Evolutionary conservation across 2,797 vertebrate species (phyloP), one percentile per base, ranked within the genome.

Genomic region (Microctenopoma stevenorrisi): DNA sequence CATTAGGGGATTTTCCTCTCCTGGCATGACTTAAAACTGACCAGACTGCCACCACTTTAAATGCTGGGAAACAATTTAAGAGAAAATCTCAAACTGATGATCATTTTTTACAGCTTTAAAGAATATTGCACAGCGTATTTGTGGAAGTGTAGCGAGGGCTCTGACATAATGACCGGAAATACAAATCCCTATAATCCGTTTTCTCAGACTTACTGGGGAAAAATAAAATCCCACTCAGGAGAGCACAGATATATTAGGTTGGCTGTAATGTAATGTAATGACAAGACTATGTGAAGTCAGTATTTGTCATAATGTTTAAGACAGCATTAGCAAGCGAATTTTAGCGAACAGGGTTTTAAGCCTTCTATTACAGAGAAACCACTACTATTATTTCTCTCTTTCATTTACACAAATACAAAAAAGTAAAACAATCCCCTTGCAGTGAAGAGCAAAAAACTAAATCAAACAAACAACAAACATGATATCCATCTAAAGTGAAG

Each of bases 1-100:
- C 84, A 84, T 86, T 76, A 82, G 73, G 73, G 82, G 86, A 91
- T 92, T 93, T 93, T 85, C 75, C 74, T 81, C 66, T 73, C 43
- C 72, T 54, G 72, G 60, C 66, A 68, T 74, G 64, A 73, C 76
- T 83, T 64, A 72, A 68, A 37, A 49, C 64, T 43, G 64, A 77
- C 43, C 77, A 63, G 63, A 22, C 68, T 63, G 35, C 66, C 65
- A 54, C 66, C 72, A 62, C 55, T 69, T 62, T 67, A 68, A 76
- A 76, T 4, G 46, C 42, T 83, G 51, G 6, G 62, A 37, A 1
- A 11, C 37, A 67, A 74, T 52, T 42, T 33, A n/a, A 56, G 50
- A 65, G 16, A n/a, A 66, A 52, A 64, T 52, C 54, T 52, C 51
- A 42, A 59, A 50, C 43, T 25, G 26, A 68, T 16, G 35, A 22